Conservation (phyloP, 2,888 invertebrate genomes). For the Papilio demoleus region DNA sequence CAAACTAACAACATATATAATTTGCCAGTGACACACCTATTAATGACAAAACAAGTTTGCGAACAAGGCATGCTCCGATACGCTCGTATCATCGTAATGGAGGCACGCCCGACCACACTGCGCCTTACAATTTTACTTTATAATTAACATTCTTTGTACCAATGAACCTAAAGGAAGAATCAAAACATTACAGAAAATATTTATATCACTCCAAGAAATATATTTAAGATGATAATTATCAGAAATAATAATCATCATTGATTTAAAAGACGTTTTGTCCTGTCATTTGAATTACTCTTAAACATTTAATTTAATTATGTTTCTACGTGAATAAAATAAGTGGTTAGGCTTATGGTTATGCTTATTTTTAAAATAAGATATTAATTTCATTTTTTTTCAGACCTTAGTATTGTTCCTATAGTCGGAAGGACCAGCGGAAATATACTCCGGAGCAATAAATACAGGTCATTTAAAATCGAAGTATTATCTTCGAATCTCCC, state of each 20-base stretch:
- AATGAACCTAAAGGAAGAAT: conserved; percentile 3
- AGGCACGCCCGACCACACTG: conserved; percentile 46
- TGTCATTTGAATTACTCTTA: background rate
- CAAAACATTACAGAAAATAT: background rate
- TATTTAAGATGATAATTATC: background rate
- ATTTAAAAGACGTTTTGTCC: no score
- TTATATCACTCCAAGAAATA: no score
- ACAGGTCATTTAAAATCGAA: no score
- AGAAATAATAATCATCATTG: no score
- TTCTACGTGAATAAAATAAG: no score
- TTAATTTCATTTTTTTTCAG: no score
- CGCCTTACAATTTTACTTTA: conserved; percentile 45
- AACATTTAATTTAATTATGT: background rate
- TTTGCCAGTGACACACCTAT: conserved; percentile 47
- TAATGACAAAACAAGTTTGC: conserved; percentile 56
- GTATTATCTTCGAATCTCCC: no score
- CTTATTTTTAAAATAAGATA: no score
- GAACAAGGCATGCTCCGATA: conserved; percentile 54
- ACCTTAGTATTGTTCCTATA: no score
- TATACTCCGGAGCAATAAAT: no score
- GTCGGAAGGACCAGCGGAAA: no score
- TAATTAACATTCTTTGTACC: conserved; percentile 40
- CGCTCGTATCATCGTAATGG: conserved; percentile 51
- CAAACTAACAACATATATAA: background rate
- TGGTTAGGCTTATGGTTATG: no score